These are phyloP conservation scores for Stenodera caucasica DNA, from an alignment of 2,888 invertebrate species.

Conservation along the genomic window DNA sequence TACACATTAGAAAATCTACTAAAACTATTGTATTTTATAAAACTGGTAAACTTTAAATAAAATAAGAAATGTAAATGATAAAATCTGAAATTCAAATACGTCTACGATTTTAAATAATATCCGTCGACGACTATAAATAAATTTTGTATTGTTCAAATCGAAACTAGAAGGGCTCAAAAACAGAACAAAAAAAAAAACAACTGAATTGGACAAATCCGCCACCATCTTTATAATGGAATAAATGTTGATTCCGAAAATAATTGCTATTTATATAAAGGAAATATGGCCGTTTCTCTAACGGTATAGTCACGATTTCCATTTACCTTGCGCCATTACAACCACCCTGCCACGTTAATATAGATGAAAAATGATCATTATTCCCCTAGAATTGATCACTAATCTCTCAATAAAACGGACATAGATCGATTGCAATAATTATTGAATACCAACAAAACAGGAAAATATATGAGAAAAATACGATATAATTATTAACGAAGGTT, in stretches of 20 bases:
- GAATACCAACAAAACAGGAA: too few relatives aligned
- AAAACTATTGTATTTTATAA: not conserved
- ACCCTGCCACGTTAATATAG: constrained; percentile 14
- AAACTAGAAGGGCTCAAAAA: not conserved
- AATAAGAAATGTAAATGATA: not conserved
- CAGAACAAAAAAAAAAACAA: not conserved
- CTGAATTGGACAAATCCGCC: not conserved
- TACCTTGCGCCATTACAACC: constrained; percentile 7
- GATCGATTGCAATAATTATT: too few relatives aligned
- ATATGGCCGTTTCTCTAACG: constrained; percentile 3
- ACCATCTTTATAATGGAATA: not conserved
- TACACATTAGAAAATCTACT: not conserved
- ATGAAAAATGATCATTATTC: not conserved
- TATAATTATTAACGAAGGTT: too few relatives aligned
- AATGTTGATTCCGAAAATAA: constrained; percentile 13
- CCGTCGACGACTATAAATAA: too few relatives aligned
- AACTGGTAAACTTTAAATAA: not conserved
- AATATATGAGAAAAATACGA: not conserved
- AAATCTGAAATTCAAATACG: not conserved
- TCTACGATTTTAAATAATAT: too few relatives aligned
- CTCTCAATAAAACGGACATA: too few relatives aligned
- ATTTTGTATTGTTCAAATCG: not conserved
- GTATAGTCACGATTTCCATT: constrained; percentile 17
- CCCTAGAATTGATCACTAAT: not conserved
- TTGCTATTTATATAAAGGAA: constrained; percentile 13